Conservation (phyloP, 1,140 invertebrate genomes). For the Drosophila tani region DNA sequence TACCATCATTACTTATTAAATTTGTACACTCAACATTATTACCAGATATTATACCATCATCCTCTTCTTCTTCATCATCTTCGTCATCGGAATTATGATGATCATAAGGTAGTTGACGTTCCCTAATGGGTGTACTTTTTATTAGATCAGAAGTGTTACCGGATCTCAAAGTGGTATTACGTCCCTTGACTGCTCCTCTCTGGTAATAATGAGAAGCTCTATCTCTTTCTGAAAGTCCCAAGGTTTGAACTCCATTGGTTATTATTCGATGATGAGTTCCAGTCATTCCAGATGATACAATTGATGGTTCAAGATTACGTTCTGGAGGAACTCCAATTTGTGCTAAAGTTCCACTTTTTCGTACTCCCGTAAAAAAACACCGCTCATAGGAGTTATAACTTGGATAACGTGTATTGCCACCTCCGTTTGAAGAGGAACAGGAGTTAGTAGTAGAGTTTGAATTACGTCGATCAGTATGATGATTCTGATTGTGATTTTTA, state of each 20-base stretch:
- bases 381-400: slow-evolving; percentile 79
- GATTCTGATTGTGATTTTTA: slow-evolving; percentile 39
- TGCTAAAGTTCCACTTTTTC: slow-evolving; percentile 81
- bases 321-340: slow-evolving; percentile 55
- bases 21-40: slow-evolving; percentile 76
- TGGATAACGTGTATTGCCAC: slow-evolving; percentile 47
- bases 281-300: slow-evolving; percentile 7
- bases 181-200: slow-evolving; percentile 9
- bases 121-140: slow-evolving; percentile 32
- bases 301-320: slow-evolving; percentile 25
- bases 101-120: slow-evolving; percentile 52
- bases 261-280: slow-evolving; percentile 20
- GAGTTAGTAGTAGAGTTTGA: slow-evolving; percentile 82
- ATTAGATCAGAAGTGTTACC: slow-evolving; percentile 23
- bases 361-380: slow-evolving; percentile 62
- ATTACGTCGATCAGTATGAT: slow-evolving; percentile 63
- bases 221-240: slow-evolving; percentile 39
- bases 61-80: slow-evolving; percentile 70
- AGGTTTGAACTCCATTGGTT: slow-evolving; percentile 48
- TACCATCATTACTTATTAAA: slow-evolving; percentile 59
- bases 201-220: slow-evolving; percentile 38
- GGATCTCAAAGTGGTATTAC: slow-evolving; percentile 13
- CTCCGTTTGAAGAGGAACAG: slow-evolving; percentile 55
- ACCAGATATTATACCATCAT: slow-evolving; percentile 71
- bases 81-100: slow-evolving; percentile 63